Evolutionary conservation across 2,113 vertebrate species (phyloP).

Genomic region (Tragelaphus strepsiceros): DNA sequence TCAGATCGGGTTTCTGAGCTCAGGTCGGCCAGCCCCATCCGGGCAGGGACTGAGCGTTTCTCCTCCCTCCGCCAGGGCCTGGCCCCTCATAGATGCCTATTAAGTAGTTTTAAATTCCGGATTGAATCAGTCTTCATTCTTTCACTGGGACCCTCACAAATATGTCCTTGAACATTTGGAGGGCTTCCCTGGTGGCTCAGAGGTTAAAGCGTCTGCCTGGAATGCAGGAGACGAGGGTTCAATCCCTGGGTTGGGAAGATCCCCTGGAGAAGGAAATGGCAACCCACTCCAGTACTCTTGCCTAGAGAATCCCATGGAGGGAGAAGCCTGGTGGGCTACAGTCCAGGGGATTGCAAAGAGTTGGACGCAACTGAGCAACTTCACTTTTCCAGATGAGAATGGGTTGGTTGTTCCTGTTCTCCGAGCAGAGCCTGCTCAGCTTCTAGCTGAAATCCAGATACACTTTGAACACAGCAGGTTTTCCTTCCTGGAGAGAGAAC

Average conservation of each 20-base stretch:
- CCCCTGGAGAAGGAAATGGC: too few relatives aligned
- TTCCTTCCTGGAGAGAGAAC: not conserved
- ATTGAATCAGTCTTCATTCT: not conserved
- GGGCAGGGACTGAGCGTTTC: not conserved
- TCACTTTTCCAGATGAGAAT: not conserved
- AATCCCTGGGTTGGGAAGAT: too few relatives aligned
- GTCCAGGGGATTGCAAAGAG: too few relatives aligned
- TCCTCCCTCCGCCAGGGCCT: not conserved
- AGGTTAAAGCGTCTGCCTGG: too few relatives aligned
- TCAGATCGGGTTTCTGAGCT: not conserved
- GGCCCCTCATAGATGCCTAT: not conserved
- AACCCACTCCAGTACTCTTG: too few relatives aligned
- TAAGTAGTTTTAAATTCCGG: not conserved
- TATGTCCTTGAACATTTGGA: not conserved
- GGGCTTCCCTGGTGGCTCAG: too few relatives aligned
- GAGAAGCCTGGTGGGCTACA: too few relatives aligned
- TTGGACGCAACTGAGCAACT: too few relatives aligned
- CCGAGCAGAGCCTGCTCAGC: not conserved
- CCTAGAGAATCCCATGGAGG: too few relatives aligned
- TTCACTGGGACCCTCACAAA: not conserved
- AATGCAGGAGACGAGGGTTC: too few relatives aligned
- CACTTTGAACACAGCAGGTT: accelerated
- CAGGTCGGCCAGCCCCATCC: accelerated
- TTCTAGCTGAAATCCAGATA: not conserved
- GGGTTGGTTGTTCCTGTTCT: accelerated